Base-by-base conservation (phyloP, 1,140 invertebrate genomes). In the Drosophila carrolli region DNA sequence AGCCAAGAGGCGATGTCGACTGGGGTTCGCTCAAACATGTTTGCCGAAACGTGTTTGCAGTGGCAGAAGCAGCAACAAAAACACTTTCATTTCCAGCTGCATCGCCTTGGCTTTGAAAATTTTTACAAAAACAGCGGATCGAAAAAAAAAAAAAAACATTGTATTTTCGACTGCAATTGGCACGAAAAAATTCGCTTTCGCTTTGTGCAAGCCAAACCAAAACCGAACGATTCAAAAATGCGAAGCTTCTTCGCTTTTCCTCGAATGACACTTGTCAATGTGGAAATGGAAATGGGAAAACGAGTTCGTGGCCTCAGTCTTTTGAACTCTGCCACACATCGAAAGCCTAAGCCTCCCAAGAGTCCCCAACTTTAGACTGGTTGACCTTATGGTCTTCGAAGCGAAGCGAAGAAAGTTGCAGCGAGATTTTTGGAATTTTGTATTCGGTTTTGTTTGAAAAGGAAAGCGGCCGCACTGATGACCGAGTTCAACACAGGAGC, bases 111-210 rank as follows among this genome's bases (percentile, higher is more conserved):
- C 81, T 84, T 76, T 79, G 72, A 71, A 72, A 79, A 65, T 1
- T 11, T 55, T 11, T 13, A 11, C 27, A 51, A 51, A 29, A 5
- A 9, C 14, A 16, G 43, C 14, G 35, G 16, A 7, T 35, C 35
- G 14, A 46, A 23, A 23, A 47, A 2, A 6, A 11, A 29, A 29
- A 19, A 35, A 38, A 29, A 55, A 41, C 59, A 41, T 8, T 16
- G 47, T 50, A 41, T 41, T 58, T 84, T 85, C 70, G 62, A 81
- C 81, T 85, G 81, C 81, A 85, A 81, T 81, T 85, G 78, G 82
- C 75, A 86, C 75, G 70, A 84, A 86, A 86, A 67, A 67, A 67
- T 81, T 86, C 82, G 82, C 82, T 86, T 86, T 86, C 82, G 82
- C 82, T 67, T 86, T 32, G 44, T n/a, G 57, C 44, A 40, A 29